phyloP scores from a whole-genome alignment of 2,888 invertebrate genomes.

The Hedychridium roseum region DNA sequence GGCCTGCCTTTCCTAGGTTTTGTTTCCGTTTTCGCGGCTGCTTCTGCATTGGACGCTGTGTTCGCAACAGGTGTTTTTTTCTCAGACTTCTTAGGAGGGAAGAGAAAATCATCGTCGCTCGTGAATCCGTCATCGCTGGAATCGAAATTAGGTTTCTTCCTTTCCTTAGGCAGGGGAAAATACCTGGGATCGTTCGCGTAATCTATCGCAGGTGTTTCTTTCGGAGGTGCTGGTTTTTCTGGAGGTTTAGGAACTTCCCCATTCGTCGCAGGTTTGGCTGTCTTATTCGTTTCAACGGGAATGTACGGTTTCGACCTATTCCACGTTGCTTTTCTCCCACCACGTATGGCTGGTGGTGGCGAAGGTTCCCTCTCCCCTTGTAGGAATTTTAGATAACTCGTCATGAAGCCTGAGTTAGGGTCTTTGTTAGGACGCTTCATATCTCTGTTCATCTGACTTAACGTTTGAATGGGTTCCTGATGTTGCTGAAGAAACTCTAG shows the following conservation, averaged over 20 bases:
- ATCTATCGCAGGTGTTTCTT: conserved; percentile 66
- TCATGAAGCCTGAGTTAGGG: conserved; percentile 82
- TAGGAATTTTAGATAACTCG: conserved; percentile 85
- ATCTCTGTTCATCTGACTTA: conserved; percentile 71
- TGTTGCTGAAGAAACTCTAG: conserved; percentile 74
- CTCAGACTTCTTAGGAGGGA: conserved; percentile 50
- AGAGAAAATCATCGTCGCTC: conserved; percentile 66
- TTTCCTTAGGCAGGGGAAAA: conserved; percentile 76
- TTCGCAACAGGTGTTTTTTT: conserved; percentile 41
- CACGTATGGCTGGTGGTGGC: conserved; percentile 76
- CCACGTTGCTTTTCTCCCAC: conserved; percentile 75
- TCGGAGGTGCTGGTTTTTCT: conserved; percentile 48
- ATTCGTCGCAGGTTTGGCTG: conserved; percentile 36
- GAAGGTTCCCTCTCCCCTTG: conserved; percentile 85
- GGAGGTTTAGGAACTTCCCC: conserved; percentile 33
- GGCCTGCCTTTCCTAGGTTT: conserved; percentile 62
- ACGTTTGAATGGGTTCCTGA: conserved; percentile 44
- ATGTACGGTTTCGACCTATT: conserved; percentile 65
- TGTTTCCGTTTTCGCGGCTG: conserved; percentile 39
- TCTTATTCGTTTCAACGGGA: conserved; percentile 41
- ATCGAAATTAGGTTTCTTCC: conserved; percentile 74
- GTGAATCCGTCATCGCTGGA: conserved; percentile 74
- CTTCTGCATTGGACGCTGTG: conserved; percentile 16
- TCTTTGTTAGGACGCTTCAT: conserved; percentile 67
- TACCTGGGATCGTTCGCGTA: conserved; percentile 74